phyloP scores from a whole-genome alignment of 2,888 invertebrate genomes.

The Globia sparganii region DNA sequence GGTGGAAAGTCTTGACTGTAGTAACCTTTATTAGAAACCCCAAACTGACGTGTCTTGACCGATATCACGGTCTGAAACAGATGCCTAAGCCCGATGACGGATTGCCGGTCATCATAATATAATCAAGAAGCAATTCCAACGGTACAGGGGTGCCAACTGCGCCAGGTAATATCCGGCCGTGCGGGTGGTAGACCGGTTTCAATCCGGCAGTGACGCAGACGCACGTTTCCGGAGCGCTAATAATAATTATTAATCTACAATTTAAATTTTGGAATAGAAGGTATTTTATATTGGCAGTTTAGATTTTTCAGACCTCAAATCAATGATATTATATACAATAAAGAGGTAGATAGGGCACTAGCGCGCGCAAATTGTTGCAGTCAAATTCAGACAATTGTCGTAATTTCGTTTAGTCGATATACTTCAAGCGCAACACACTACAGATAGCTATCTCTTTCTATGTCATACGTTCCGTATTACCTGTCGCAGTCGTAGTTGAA shows the following conservation, averaged over 20 bases:
- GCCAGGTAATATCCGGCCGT: slow-evolving; percentile 69
- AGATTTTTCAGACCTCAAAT: not conserved
- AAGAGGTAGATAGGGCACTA: no score
- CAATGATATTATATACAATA: no score
- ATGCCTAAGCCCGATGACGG: not conserved
- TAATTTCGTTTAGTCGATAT: no score
- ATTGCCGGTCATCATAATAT: slow-evolving; percentile 50
- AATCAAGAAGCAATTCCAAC: slow-evolving; percentile 63
- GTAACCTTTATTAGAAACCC: not conserved
- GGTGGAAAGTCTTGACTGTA: not conserved
- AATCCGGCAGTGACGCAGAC: slow-evolving; percentile 71
- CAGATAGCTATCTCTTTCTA: no score
- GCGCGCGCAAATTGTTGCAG: no score
- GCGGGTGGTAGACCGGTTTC: slow-evolving; percentile 58
- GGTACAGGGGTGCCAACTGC: slow-evolving; percentile 60
- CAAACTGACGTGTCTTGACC: not conserved
- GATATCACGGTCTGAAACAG: not conserved
- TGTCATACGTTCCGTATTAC: no score
- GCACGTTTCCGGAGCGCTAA: slow-evolving; percentile 60
- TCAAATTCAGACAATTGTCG: no score
- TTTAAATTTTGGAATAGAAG: slow-evolving; percentile 14
- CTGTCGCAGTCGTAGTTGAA: no score
- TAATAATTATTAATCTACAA: slow-evolving; percentile 31
- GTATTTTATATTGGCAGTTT: not conserved
- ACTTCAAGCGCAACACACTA: no score